Evolutionary conservation across 23 tunicate genomes (phyloP), one percentile per base, ranked within the genome.

Genomic region (Styela plicata): DNA sequence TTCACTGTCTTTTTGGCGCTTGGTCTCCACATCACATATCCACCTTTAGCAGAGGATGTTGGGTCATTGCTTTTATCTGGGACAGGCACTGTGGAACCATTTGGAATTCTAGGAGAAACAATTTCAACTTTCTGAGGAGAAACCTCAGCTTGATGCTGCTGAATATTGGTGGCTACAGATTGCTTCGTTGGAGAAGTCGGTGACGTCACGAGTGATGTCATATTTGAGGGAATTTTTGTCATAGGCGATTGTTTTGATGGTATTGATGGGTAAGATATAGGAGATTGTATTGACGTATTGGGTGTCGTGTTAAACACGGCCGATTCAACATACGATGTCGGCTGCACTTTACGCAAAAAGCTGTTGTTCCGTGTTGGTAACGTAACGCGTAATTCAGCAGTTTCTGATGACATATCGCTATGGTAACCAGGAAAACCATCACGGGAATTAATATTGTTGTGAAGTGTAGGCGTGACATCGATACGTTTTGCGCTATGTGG

Each of bases 271-370:
- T 67, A 67, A 0, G 71, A 25, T 67, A 67, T 24, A 18, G 71
- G 2, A 18, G 31, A 29, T 13, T 1, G n/a, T 27, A 27, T 16
- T 1, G 71, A 1, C 22, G 71, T 21, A 27, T 18, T 67, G 13
- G 19, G 71, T 27, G 18, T 18, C 0, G 31, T 67, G 71, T 67
- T 67, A 24, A 0, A 16, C 17, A 67, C 22, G 31, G 31, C 17
- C 19, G 57, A 7, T 13, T 44, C 57, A 44, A 5, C 10, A 44
- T 44, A 5, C 18, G 81, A 0, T 0, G 81, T 19, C 0, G 81
- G 81, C 63, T 92, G 97, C 3, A 92, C 91, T 80, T 79, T 77
- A 0, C 97, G 83, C 1, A 92, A 75, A 33, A 92, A 92, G 31
- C 97, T 92, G 89, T 80, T 87, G 44, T 73, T 35, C 18, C 96